Percentiles rank a stretch among this genome's conserved stretches.
phyloP scores from a whole-genome alignment of 2,888 invertebrate species.

The Latrodectus hesperus region DNA sequence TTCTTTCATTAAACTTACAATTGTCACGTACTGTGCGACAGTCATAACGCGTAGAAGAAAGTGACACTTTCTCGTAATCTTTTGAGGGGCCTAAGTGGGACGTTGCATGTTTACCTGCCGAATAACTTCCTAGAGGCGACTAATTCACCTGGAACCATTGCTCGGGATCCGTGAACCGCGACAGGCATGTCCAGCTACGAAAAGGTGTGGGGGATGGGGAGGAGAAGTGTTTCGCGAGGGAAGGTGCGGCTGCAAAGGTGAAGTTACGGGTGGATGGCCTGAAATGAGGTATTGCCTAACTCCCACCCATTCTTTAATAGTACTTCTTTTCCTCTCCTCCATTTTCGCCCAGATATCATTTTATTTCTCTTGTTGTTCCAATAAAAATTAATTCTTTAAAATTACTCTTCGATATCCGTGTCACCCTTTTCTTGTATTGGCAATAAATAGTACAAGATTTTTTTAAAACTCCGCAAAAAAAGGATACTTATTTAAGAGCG shows the following conservation, averaged over 20 bases:
- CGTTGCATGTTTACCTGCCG: slow-evolving; percentile 24
- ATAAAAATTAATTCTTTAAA: no score
- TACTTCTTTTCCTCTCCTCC: not conserved
- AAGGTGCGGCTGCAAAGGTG: slow-evolving; percentile 51
- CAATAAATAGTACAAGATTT: no score
- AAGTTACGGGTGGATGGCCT: slow-evolving; percentile 60
- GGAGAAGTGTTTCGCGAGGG: not conserved
- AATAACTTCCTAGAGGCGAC: slow-evolving; percentile 41
- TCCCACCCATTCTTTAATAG: not conserved
- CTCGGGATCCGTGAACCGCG: slow-evolving; percentile 54
- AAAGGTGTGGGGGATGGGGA: slow-evolving; percentile 1
- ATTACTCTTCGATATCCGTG: no score
- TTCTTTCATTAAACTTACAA: no score
- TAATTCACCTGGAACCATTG: slow-evolving; percentile 66
- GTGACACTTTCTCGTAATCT: no score
- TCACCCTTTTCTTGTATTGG: no score
- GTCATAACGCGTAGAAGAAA: no score
- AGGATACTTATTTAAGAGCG: no score
- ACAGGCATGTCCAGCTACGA: slow-evolving; percentile 52
- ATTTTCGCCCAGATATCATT: not conserved
- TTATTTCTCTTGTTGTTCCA: not conserved
- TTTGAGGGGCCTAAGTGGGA: slow-evolving; percentile 18
- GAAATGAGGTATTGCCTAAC: slow-evolving; percentile 37
- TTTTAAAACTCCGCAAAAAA: no score
- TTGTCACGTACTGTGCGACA: no score